Base-by-base conservation (phyloP, 2,797 vertebrate species). In the Vipera ursinii region DNA sequence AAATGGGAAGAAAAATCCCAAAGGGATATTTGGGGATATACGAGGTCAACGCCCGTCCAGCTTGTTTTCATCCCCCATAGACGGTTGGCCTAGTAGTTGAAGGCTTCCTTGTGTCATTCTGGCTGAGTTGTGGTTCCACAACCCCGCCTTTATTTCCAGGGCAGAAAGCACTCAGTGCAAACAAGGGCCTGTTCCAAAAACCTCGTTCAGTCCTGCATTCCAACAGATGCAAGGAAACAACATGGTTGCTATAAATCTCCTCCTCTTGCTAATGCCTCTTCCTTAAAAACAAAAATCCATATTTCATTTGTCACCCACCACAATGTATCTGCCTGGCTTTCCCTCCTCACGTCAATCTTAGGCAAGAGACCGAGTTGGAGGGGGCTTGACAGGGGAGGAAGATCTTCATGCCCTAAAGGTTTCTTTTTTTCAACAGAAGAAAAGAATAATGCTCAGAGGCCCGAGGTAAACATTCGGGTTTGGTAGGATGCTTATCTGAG, bases 111-210 rank as follows among this genome's bases (percentile, higher is more conserved):
- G 65, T 48, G 90, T 95, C 95, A 90, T 44, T 38, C 86, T 55
- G 73, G 1, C 94, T 94, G 57, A 48, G 69, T 87, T 95, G 94
- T 92, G 93, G 86, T 87, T 57, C 91, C 20, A 0, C 3, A 1
- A 51, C 87, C 89, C 95, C 95, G 92, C 96, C 92, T 38, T 78
- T 95, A 96, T 96, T 96, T 96, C 96, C 96, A 85, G 88, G 85
- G 48, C 89, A 93, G 90, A 94, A 51, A 61, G 69, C 9, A 12
- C 94, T 96, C 94, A 95, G 94, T 86, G 91, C 93, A 94, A 95
- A 96, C 94, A 96, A 57, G n/a, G 88, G 90, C 94, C 93, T 92
- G 13, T 55, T 91, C 93, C 56, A 53, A 86, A 53, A 89, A 95
- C 95, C 94, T 93, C 87, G 73, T 93, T 93, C 90, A 63, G 93